phyloP scores from a whole-genome alignment of 2,113 vertebrate species.

The Cygnus buccinator region DNA sequence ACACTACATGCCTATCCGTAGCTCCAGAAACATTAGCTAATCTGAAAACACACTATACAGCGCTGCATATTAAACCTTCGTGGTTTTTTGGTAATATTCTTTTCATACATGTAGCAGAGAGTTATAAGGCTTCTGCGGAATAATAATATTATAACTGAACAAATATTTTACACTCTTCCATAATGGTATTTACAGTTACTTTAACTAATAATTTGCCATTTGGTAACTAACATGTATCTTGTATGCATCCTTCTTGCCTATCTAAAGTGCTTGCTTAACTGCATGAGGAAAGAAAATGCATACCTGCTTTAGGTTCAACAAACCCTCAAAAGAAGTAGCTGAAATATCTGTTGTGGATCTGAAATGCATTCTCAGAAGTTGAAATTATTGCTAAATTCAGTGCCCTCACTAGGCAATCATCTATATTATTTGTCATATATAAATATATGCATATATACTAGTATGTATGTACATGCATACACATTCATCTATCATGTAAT shows the following conservation, averaged over 20 bases:
- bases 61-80: constrained; percentile 47
- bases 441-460: constrained; percentile 61
- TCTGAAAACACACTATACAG: constrained; percentile 57
- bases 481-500: constrained; percentile 39
- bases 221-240: constrained; percentile 41
- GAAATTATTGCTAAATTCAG: constrained; percentile 67
- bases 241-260: constrained; percentile 56
- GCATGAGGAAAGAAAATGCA: constrained; percentile 41
- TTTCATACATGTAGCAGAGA: constrained; percentile 72
- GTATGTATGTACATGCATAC: constrained; percentile 70
- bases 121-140: constrained; percentile 80
- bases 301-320: constrained; percentile 17
- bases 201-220: constrained; percentile 32
- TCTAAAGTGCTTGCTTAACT: constrained; percentile 75
- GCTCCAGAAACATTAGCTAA: constrained; percentile 50
- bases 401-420: constrained; percentile 54
- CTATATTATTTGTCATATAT: constrained; percentile 50
- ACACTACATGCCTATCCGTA: constrained; percentile 70
- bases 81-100: constrained; percentile 69
- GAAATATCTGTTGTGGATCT: constrained; percentile 37
- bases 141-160: constrained; percentile 70
- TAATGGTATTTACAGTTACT: constrained; percentile 71
- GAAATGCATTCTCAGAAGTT: constrained; percentile 46
- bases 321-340: constrained; percentile 28
- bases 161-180: constrained; percentile 76